Evolutionary conservation across 2,888 invertebrate genomes (phyloP), one percentile per base, ranked within the genome.

Genomic region (Habrosyne pyritoides): DNA sequence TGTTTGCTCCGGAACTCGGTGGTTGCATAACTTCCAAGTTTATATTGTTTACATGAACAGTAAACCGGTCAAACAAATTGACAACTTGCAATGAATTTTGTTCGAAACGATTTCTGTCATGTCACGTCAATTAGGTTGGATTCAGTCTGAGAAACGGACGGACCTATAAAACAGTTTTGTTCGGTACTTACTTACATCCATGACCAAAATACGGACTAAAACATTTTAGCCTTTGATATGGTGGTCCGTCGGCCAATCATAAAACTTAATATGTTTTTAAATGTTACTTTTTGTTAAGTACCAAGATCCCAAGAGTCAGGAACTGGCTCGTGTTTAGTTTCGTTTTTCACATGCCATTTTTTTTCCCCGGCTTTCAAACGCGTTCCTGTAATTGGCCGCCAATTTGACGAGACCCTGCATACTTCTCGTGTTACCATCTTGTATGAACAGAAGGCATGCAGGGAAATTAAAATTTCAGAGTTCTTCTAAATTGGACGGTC

Each of bases 351-450:
- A 28, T 55, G 49, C 50, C 59, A 54, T 55, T 56, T 52, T 55
- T 60, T 52, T 53, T 55, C 55, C n/a, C 51, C 18, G 14, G 22
- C 47, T n/a, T 49, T 26, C 10, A 28, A 18, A 50, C 26, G 49
- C 26, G 49, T 28, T 33, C 33, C 53, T 42, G 57, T 68, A 70
- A 73, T 70, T 67, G 66, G 66, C 56, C 54, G 55, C 64, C 60
- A 60, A 62, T 70, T 63, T 67, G 61, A 64, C 60, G 59, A 67
- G 56, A 53, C 53, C 62, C 58, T 59, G 53, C 60, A 64, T 60
- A 60, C 57, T 59, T 63, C 55, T 52, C 54, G 26, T 53, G 28
- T 56, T 61, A 61, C 59, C 28, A 55, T 22, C 14, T 18, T 8
- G 14, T 42, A 42, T 50, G 30, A 50, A 28, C 10, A 30, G 10